Conservation (phyloP, 2,113 vertebrate genomes). For the Elanoides forficatus region DNA sequence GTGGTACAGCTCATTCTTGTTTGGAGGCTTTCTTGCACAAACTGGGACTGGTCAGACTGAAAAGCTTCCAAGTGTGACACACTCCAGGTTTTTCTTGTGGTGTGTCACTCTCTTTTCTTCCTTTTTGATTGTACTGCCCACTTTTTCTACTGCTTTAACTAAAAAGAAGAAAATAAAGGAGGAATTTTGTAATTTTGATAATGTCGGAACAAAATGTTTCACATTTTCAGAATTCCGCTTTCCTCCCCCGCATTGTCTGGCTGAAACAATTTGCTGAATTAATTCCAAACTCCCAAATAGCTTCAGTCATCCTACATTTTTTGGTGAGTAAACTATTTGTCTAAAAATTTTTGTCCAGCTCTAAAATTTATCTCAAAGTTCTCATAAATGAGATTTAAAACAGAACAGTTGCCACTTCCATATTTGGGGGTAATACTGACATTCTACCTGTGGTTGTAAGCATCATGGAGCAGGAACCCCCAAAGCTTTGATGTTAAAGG, state of each 20-base stretch:
- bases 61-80: conserved; percentile 41
- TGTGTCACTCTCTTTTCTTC: not conserved
- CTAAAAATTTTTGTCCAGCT: not conserved
- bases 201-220: conserved; percentile 21
- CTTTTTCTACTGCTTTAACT: not conserved
- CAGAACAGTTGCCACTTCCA: not conserved
- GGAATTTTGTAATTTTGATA: conserved; percentile 33
- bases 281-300: conserved; percentile 17
- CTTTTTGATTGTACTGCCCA: not conserved
- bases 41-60: conserved; percentile 22
- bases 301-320: conserved; percentile 24
- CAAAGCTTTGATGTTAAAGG: not conserved
- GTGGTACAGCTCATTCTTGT: conserved; percentile 7
- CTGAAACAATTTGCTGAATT: conserved; percentile 45
- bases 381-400: not conserved
- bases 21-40: conserved; percentile 44
- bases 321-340: not conserved
- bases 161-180: not conserved
- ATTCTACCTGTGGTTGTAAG: not conserved
- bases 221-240: conserved; percentile 59
- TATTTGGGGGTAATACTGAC: not conserved
- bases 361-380: not conserved
- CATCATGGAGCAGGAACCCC: not conserved
- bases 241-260: conserved; percentile 34
- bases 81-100: conserved; percentile 20